Evolutionary conservation across 1,140 invertebrate genomes (phyloP).

Genomic region (Cepaea nemoralis): DNA sequence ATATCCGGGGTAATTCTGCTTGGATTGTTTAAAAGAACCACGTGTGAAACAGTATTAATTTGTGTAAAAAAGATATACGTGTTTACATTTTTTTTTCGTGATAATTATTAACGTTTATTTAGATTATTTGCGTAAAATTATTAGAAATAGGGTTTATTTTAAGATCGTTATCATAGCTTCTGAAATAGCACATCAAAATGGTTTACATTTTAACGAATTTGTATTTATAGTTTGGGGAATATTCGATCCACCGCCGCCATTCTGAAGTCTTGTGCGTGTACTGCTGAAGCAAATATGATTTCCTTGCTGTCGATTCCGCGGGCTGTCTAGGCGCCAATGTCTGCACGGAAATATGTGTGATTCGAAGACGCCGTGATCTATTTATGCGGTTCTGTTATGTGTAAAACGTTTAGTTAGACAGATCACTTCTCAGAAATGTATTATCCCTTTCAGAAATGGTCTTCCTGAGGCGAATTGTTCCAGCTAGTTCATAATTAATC

Average conservation of each 20-base stretch:
- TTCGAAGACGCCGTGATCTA: background rate
- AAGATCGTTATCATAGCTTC: no score
- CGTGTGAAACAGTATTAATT: background rate
- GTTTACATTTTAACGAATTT: background rate
- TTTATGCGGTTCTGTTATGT: background rate
- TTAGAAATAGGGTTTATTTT: background rate
- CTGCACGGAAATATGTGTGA: background rate
- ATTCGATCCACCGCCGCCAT: background rate
- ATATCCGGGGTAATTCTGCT: background rate
- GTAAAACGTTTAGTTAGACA: background rate
- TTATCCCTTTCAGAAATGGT: background rate
- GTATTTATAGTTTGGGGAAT: background rate
- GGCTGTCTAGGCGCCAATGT: background rate
- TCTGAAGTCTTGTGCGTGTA: background rate
- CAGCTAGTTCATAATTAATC: background rate
- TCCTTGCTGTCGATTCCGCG: background rate
- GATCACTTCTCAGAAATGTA: background rate
- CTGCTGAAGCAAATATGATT: background rate
- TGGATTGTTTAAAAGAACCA: background rate
- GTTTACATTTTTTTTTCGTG: background rate
- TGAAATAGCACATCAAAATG: background rate
- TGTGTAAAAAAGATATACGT: no score
- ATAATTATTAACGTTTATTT: background rate
- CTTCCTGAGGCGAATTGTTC: background rate
- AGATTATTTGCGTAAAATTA: background rate